phyloP scores from a whole-genome alignment of 1,140 invertebrate species.

The Drosophila asahinai region DNA sequence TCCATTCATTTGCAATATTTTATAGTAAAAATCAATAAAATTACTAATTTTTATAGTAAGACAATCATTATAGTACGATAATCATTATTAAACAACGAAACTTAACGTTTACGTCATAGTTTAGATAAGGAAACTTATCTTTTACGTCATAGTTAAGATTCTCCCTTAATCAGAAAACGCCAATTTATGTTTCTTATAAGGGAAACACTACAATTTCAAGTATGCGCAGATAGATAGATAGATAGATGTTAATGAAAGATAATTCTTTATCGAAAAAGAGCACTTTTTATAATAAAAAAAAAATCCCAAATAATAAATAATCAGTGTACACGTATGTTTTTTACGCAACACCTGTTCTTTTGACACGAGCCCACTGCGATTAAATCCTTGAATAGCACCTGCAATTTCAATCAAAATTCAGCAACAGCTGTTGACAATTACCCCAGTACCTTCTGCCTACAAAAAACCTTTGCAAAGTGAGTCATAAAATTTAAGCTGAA shows the following conservation, averaged over 20 bases:
- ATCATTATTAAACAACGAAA: background rate
- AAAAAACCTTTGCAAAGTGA: constrained; percentile 49
- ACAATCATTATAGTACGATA: no score
- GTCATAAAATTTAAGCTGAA: constrained; percentile 54
- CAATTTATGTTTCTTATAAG: background rate
- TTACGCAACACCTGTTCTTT: constrained; percentile 4
- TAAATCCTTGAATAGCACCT: constrained; percentile 15
- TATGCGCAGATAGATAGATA: background rate
- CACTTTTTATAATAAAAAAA: background rate
- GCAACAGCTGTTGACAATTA: constrained; percentile 15
- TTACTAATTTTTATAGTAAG: background rate
- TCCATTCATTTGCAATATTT: no score
- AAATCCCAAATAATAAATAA: background rate
- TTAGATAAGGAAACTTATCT: background rate
- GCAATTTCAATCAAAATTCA: constrained; percentile 16
- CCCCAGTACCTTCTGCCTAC: background rate
- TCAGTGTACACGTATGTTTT: background rate
- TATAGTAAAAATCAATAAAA: background rate
- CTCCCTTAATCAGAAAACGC: background rate
- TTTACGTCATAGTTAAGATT: constrained; percentile 10
- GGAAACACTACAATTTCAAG: background rate
- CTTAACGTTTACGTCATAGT: constrained; percentile 8
- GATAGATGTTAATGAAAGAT: background rate
- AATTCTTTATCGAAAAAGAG: background rate
- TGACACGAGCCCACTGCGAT: constrained; percentile 22